A percentile compares a stretch with the other conserved stretches of the same genome.
Conservation (phyloP, 2,113 vertebrate species). For the Periophthalmodon schlosseri region DNA sequence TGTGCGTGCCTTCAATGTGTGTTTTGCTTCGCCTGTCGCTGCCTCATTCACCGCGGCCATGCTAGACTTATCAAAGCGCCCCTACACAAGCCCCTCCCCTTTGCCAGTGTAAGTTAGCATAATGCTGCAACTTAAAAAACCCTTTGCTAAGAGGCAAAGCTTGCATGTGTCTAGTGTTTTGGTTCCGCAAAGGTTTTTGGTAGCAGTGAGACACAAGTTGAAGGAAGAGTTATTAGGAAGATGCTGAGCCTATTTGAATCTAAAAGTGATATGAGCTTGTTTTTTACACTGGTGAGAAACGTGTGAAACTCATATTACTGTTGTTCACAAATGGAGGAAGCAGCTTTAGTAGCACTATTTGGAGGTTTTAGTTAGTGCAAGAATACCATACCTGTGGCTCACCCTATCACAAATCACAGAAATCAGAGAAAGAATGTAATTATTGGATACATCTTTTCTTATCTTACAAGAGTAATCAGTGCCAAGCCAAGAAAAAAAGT, state of each 20-base stretch:
- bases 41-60: constrained; percentile 90
- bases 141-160: constrained; percentile 49
- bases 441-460: background rate
- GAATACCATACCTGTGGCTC: background rate
- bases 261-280: background rate
- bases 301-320: background rate
- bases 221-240: constrained; percentile 27
- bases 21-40: constrained; percentile 91
- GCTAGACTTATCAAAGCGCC: constrained; percentile 93
- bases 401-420: background rate
- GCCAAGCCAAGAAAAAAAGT: no score
- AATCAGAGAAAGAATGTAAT: no score
- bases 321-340: background rate
- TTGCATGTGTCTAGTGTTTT: constrained; percentile 28
- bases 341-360: background rate
- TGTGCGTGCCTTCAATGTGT: constrained; percentile 90
- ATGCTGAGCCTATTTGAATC: background rate
- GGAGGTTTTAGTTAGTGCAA: background rate
- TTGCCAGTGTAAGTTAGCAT: constrained; percentile 80
- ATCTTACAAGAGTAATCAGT: no score
- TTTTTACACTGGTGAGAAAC: constrained; percentile 5
- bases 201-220: constrained; percentile 22
- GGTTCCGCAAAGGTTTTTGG: constrained; percentile 33
- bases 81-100: constrained; percentile 59
- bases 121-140: constrained; percentile 79